phyloP scores from a whole-genome alignment of 2,888 invertebrate genomes.

The Acleris emargana region DNA sequence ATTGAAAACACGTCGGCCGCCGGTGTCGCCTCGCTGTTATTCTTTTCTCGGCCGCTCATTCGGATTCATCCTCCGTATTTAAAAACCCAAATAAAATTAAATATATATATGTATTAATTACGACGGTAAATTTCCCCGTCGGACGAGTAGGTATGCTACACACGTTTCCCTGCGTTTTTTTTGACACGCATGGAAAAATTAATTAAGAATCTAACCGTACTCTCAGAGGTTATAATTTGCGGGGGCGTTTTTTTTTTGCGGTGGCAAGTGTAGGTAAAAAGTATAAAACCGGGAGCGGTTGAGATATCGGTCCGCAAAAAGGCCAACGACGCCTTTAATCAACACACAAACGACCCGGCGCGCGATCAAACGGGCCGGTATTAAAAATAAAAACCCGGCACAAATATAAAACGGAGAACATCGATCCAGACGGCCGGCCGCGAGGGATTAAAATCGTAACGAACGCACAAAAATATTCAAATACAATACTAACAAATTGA shows the following conservation, averaged over 20 bases:
- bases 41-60: slow-evolving; percentile 76
- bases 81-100: slow-evolving; percentile 61
- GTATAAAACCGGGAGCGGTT: slow-evolving; percentile 46
- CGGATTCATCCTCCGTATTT: slow-evolving; percentile 73
- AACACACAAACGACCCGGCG: slow-evolving; percentile 59
- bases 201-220: slow-evolving; percentile 33
- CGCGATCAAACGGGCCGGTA: slow-evolving; percentile 68
- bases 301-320: slow-evolving; percentile 52
- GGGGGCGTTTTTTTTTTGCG: slow-evolving; percentile 30
- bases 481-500: slow-evolving; percentile 84
- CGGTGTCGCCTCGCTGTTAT: slow-evolving; percentile 71
- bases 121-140: slow-evolving; percentile 67
- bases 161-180: slow-evolving; percentile 53
- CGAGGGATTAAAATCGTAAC: slow-evolving; percentile 82
- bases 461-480: slow-evolving; percentile 82
- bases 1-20: slow-evolving; percentile 79
- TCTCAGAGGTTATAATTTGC: slow-evolving; percentile 30
- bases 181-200: slow-evolving; percentile 32
- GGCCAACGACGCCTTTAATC: slow-evolving; percentile 69
- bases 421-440: slow-evolving; percentile 73
- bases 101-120: slow-evolving; percentile 77
- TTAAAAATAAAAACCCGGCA: slow-evolving; percentile 58
- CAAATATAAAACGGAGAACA: slow-evolving; percentile 73
- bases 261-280: slow-evolving; percentile 47
- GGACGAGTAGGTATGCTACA: slow-evolving; percentile 58